A percentile compares a stretch with the other conserved stretches of the same genome.
These are phyloP conservation scores for Thaumetopoea pityocampa DNA, from an alignment of 1,140 invertebrate species.

Conservation along the genomic window DNA sequence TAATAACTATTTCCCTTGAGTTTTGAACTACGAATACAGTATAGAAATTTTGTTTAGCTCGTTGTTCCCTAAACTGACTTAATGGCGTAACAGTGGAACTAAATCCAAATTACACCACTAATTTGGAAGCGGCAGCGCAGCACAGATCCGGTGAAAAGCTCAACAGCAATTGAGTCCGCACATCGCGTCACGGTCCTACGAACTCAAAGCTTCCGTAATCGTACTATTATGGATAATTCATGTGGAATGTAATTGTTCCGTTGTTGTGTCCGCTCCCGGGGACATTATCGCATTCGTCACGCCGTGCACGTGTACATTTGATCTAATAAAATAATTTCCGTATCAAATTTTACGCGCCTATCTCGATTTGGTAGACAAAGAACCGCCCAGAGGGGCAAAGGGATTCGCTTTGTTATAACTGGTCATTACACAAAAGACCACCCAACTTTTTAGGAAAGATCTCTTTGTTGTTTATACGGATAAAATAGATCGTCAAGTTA, in stretches of 20 bases:
- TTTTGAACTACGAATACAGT: too few relatives aligned
- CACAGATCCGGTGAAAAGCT: conserved; percentile 21
- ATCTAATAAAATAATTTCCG: conserved; percentile 75
- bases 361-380: conserved; percentile 71
- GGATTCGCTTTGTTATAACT: conserved; percentile 67
- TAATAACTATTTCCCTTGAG: too few relatives aligned
- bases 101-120: too few relatives aligned
- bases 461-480: conserved; percentile 50
- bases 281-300: conserved; percentile 70
- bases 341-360: conserved; percentile 73
- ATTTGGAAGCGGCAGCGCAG: conserved; percentile 13
- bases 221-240: conserved; percentile 58
- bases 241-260: conserved; percentile 66
- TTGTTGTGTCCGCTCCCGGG: conserved; percentile 36
- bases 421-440: conserved; percentile 59
- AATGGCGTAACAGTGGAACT: too few relatives aligned
- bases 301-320: conserved; percentile 68
- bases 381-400: conserved; percentile 42
- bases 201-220: conserved; percentile 49
- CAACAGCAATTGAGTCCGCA: conserved; percentile 37
- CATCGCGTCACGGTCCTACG: conserved; percentile 43
- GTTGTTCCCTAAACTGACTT: too few relatives aligned
- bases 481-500: conserved; percentile 41
- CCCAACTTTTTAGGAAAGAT: conserved; percentile 48
- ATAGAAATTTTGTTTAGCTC: too few relatives aligned